A percentile compares a stretch with the other conserved stretches of the same genome.
phyloP scores from a whole-genome alignment of 2,797 vertebrate genomes.

The Sorex maritimensis region DNA sequence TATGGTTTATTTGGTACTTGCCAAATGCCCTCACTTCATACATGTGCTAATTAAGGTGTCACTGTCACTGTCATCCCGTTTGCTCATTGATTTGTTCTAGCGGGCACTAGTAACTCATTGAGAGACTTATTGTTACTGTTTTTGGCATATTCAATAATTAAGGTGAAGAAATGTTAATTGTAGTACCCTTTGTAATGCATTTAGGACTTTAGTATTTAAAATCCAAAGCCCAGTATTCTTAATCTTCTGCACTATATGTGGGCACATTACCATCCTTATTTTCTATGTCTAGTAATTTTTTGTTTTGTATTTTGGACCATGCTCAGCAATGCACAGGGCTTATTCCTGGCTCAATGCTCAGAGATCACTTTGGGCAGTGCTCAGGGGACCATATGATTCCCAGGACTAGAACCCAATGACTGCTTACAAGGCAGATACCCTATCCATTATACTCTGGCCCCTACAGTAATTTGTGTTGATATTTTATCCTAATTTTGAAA shows the following conservation, averaged over 20 bases:
- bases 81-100: no score
- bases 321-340: no score
- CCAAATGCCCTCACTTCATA: not conserved
- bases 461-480: not conserved
- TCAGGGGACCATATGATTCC: no score
- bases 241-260: not conserved
- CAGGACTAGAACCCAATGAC: no score
- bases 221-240: not conserved
- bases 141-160: not conserved
- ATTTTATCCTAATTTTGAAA: slow-evolving; percentile 7
- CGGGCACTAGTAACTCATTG: no score
- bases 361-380: no score
- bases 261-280: not conserved
- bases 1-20: not conserved
- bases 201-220: slow-evolving; percentile 25
- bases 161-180: not conserved
- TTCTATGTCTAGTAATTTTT: not conserved
- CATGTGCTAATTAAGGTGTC: not conserved
- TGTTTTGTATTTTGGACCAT: no score
- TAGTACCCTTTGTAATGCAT: not conserved
- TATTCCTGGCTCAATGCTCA: no score
- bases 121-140: no score
- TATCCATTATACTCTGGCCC: no score
- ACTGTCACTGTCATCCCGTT: no score
- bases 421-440: no score